phyloP scores from a whole-genome alignment of 1,140 invertebrate genomes.

The Sweltsa coloradensis region DNA sequence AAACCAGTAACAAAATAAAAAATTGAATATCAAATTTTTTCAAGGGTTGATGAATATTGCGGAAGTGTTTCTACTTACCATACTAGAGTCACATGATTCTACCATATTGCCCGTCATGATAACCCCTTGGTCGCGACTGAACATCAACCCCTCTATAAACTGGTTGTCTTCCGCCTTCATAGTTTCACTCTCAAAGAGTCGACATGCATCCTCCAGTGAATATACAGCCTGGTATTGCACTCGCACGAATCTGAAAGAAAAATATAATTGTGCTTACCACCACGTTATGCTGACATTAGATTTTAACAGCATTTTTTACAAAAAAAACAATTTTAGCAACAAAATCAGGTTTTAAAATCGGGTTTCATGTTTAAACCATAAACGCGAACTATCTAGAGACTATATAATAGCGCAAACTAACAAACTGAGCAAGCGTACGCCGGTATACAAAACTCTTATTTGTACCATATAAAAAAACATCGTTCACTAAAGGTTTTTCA shows the following conservation, averaged over 20 bases:
- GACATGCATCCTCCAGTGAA: conserved; percentile 34
- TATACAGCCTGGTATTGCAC: conserved; percentile 56
- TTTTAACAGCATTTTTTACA: too few relatives aligned
- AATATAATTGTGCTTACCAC: too few relatives aligned
- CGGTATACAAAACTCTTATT: too few relatives aligned
- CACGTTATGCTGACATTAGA: too few relatives aligned
- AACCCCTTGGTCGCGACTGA: conserved; percentile 47
- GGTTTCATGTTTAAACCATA: not conserved
- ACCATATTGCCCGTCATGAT: conserved; percentile 63
- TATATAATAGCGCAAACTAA: not conserved
- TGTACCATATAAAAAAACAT: too few relatives aligned
- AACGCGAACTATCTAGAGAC: not conserved
- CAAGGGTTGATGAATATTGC: too few relatives aligned
- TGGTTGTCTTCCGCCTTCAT: conserved; percentile 41
- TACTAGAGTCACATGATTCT: conserved; percentile 38
- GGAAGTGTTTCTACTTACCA: conserved; percentile 38
- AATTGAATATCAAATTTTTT: too few relatives aligned
- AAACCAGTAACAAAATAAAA: too few relatives aligned
- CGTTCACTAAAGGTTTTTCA: too few relatives aligned
- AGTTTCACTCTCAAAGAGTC: conserved; percentile 37
- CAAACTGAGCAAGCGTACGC: too few relatives aligned
- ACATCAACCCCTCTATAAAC: conserved; percentile 67
- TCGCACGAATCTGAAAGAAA: conserved; percentile 40
- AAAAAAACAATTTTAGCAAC: not conserved
- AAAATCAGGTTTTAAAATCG: not conserved